Evolutionary conservation across 2,888 invertebrate genomes (phyloP).

Genomic region (Chydorus sphaericus): DNA sequence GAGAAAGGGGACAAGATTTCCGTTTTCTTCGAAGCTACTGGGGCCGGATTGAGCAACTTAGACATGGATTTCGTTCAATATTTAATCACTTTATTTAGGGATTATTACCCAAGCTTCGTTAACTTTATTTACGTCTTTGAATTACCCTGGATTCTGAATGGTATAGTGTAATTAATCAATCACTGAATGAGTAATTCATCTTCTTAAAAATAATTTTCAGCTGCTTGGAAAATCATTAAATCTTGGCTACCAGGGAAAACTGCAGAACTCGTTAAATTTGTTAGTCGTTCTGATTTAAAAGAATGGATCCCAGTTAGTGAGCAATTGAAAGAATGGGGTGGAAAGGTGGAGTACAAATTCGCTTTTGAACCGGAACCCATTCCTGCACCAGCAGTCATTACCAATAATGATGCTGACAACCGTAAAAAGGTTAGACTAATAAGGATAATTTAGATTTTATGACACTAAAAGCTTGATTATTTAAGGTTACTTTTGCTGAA

Average conservation of each 20-base stretch:
- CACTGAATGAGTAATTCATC: not conserved
- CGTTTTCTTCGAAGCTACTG: slow-evolving; percentile 79
- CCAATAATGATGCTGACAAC: not conserved
- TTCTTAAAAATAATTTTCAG: slow-evolving; percentile 31
- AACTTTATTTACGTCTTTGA: slow-evolving; percentile 83
- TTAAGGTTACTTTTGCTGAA: slow-evolving; percentile 53
- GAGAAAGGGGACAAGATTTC: slow-evolving; percentile 61
- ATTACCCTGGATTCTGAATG: slow-evolving; percentile 85
- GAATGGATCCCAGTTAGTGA: slow-evolving; percentile 59
- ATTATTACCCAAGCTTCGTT: slow-evolving; percentile 71
- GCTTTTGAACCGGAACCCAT: slow-evolving; percentile 47
- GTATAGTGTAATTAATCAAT: slow-evolving; percentile 35
- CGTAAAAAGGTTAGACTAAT: not conserved
- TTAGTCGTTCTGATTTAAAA: slow-evolving; percentile 56
- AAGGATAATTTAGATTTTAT: not conserved
- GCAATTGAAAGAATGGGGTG: slow-evolving; percentile 65
- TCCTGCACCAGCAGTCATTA: slow-evolving; percentile 1
- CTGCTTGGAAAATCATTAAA: slow-evolving; percentile 83
- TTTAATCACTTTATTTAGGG: slow-evolving; percentile 69
- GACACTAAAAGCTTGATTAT: slow-evolving; percentile 5
- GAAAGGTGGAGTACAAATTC: slow-evolving; percentile 54
- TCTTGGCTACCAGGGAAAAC: slow-evolving; percentile 73
- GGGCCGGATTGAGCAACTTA: slow-evolving; percentile 69
- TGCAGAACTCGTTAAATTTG: slow-evolving; percentile 72
- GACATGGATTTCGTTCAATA: slow-evolving; percentile 85